phyloP scores from a whole-genome alignment of 2,113 vertebrate species.

The Syngnathus scovelli region DNA sequence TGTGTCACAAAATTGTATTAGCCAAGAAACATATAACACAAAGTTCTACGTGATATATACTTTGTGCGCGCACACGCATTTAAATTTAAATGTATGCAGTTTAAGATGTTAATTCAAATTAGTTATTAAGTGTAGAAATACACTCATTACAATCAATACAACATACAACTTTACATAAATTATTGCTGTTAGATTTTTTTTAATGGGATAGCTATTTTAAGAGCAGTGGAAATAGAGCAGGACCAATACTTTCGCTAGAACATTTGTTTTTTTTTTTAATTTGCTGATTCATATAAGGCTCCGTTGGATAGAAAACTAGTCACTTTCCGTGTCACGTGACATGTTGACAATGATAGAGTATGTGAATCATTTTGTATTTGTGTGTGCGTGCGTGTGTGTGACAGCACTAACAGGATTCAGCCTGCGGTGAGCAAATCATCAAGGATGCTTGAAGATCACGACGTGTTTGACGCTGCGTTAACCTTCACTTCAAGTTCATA shows the following conservation, averaged over 20 bases:
- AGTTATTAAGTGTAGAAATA: background rate
- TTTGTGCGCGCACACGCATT: no score
- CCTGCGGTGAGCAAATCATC: constrained; percentile 34
- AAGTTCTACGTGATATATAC: no score
- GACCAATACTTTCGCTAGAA: no score
- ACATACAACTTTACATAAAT: background rate
- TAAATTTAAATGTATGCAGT: no score
- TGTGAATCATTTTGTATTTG: background rate
- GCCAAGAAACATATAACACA: no score
- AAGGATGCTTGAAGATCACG: constrained; percentile 4
- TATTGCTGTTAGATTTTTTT: no score
- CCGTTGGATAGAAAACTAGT: background rate
- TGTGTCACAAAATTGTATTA: no score
- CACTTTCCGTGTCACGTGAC: background rate
- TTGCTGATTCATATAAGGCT: no score
- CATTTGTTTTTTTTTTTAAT: no score
- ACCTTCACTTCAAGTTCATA: constrained; percentile 23
- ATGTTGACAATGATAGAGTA: background rate
- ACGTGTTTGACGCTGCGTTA: constrained; percentile 5
- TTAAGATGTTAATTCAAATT: no score
- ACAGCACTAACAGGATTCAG: constrained; percentile 28
- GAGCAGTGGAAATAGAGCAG: no score
- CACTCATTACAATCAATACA: background rate
- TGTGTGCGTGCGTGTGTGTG: constrained; percentile 15
- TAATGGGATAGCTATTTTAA: no score